phyloP scores from a whole-genome alignment of 2,113 vertebrate genomes.

The Salvator merianae region DNA sequence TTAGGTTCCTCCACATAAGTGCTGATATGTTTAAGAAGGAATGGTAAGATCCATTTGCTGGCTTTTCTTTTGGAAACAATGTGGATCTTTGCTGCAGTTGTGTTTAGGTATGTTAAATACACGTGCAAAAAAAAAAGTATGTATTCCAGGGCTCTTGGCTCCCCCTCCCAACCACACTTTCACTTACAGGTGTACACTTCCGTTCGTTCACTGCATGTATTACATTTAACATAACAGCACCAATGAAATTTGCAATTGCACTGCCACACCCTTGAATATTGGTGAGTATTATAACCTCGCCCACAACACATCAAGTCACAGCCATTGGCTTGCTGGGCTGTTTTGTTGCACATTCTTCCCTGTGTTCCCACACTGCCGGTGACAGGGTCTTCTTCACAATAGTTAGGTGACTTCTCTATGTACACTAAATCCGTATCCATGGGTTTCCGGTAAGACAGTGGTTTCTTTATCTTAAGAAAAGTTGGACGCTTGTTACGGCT shows the following conservation, averaged over 20 bases:
- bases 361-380: conserved; percentile 93
- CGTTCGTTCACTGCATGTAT: conserved; percentile 97
- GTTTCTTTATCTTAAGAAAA: conserved; percentile 97
- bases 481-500: conserved; percentile 94
- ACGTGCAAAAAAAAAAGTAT: conserved; percentile 68
- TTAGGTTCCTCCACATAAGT: conserved; percentile 20
- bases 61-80: conserved; percentile 31
- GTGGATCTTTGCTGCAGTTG: conserved; percentile 33
- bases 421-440: conserved; percentile 96
- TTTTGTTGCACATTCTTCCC: conserved; percentile 95
- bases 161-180: conserved; percentile 36
- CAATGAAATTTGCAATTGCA: conserved; percentile 99
- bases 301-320: conserved; percentile 98
- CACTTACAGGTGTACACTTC: conserved; percentile 96
- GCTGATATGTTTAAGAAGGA: background rate
- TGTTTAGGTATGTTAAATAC: conserved; percentile 19
- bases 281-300: conserved; percentile 97
- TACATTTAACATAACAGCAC: conserved; percentile 99
- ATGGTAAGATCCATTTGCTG: conserved; percentile 39
- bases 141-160: background rate
- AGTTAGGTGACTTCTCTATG: conserved; percentile 96
- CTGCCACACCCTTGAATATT: conserved; percentile 97
- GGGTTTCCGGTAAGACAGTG: conserved; percentile 93
- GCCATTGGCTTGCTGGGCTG: conserved; percentile 89
- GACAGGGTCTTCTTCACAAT: conserved; percentile 91